These are phyloP conservation scores for Pelvicachromis taeniatus DNA, from an alignment of 2,113 vertebrate species.

Conservation along the genomic window DNA sequence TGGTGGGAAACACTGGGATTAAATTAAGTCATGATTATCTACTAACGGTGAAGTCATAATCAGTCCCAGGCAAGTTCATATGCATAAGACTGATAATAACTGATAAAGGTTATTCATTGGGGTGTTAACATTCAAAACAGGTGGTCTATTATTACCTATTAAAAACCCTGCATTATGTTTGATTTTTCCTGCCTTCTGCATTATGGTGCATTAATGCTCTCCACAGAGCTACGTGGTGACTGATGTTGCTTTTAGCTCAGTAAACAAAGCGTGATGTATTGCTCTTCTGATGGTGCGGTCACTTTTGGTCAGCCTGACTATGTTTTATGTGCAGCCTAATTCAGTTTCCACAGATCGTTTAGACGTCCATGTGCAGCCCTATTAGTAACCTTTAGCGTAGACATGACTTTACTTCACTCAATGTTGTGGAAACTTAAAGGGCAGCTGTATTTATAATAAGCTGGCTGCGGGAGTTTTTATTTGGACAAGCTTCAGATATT, in stretches of 20 bases:
- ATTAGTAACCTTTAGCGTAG: neutral
- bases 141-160: neutral
- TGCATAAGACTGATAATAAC: neutral
- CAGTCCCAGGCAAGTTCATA: neutral
- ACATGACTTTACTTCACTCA: neutral
- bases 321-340: neutral
- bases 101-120: neutral
- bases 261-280: neutral
- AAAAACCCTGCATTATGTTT: accelerated
- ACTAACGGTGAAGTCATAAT: neutral
- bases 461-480: neutral
- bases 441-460: neutral
- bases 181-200: neutral
- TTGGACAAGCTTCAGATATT: neutral
- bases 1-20: neutral
- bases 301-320: neutral
- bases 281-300: neutral
- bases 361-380: neutral
- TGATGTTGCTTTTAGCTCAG: neutral
- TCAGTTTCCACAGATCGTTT: neutral
- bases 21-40: neutral
- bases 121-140: neutral
- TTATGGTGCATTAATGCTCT: neutral
- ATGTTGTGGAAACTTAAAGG: neutral
- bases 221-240: neutral